These are phyloP conservation scores for Pollicipes pollicipes DNA, from an alignment of 1,140 invertebrate species.

Conservation along the genomic window DNA sequence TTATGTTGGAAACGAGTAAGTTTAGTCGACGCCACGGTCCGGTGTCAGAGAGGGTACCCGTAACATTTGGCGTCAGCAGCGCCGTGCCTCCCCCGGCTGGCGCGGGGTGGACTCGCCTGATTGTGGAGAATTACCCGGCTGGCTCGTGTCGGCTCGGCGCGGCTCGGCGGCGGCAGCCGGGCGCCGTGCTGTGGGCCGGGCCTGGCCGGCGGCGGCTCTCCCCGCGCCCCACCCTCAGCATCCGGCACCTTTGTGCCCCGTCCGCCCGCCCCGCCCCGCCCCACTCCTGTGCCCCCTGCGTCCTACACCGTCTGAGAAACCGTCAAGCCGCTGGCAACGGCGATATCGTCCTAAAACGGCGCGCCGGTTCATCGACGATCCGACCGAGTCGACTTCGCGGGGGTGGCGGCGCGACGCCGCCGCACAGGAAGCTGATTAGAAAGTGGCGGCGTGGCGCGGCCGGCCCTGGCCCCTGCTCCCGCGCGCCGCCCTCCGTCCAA, in stretches of 20 bases:
- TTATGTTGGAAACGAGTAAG: too few relatives aligned
- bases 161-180: too few relatives aligned
- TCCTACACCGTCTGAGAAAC: not conserved
- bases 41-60: not conserved
- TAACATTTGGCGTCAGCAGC: not conserved
- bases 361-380: not conserved
- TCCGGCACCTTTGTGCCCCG: not conserved
- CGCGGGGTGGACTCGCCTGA: not conserved
- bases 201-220: too few relatives aligned
- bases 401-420: not conserved
- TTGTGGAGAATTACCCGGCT: not conserved
- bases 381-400: not conserved
- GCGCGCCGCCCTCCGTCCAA: not conserved
- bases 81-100: not conserved
- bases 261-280: too few relatives aligned
- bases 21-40: too few relatives aligned
- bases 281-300: not conserved
- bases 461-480: not conserved
- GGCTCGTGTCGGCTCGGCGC: constrained; percentile 1
- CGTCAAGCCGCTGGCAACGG: too few relatives aligned
- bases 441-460: not conserved
- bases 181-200: too few relatives aligned
- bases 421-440: not conserved
- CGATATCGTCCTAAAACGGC: not conserved
- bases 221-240: not conserved